phyloP scores from a whole-genome alignment of 2,888 invertebrate genomes.

The Stegana nigrithorax region DNA sequence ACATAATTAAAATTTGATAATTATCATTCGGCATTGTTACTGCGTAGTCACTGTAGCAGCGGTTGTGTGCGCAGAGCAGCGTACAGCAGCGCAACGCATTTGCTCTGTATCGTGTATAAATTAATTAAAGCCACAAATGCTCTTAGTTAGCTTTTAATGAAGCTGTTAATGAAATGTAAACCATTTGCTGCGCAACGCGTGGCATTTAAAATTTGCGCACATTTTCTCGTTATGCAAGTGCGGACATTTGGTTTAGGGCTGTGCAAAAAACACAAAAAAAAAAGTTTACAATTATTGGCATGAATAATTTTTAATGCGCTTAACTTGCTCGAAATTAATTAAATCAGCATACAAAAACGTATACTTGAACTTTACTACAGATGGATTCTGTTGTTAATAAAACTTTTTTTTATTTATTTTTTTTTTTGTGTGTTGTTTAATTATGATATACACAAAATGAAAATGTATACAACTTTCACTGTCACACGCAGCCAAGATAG shows the following conservation, averaged over 20 bases:
- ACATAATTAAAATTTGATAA: constrained; percentile 42
- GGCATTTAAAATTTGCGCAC: neutral
- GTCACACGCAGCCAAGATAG: no score
- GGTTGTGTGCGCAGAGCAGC: constrained; percentile 12
- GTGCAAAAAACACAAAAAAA: neutral
- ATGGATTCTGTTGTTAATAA: no score
- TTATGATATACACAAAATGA: no score
- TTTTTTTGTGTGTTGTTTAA: no score
- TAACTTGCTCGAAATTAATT: neutral
- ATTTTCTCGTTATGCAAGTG: neutral
- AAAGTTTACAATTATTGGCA: no score
- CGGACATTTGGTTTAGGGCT: neutral
- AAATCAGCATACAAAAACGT: no score
- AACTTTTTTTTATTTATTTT: no score
- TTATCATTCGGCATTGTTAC: constrained; percentile 30
- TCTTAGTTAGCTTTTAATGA: constrained; percentile 27
- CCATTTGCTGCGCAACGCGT: neutral
- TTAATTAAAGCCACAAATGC: constrained; percentile 24
- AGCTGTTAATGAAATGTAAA: constrained; percentile 28
- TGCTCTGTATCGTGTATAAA: constrained; percentile 3
- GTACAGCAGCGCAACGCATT: no score
- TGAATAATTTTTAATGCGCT: constrained; percentile 7
- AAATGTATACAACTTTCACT: no score
- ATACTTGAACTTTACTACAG: no score
- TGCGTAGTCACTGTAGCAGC: constrained; percentile 17